Conservation (phyloP, 2,113 vertebrate genomes). For the Phalacrocorax aristotelis region DNA sequence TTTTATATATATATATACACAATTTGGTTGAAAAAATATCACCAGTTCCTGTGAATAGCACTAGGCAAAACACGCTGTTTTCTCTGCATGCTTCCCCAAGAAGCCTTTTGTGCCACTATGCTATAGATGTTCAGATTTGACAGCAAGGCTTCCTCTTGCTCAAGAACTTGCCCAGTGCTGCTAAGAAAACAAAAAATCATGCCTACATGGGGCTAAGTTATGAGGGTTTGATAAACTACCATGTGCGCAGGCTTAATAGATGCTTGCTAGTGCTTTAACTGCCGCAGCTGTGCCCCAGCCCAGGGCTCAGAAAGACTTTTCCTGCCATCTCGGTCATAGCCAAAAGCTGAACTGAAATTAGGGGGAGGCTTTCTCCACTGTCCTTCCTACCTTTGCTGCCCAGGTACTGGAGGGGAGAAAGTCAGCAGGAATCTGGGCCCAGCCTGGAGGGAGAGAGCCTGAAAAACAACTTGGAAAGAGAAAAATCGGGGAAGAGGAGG, state of each 20-base stretch:
- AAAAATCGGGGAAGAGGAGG: background rate
- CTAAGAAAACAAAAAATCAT: background rate
- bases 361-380: background rate
- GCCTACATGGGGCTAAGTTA: background rate
- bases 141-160: background rate
- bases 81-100: background rate
- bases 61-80: background rate
- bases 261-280: background rate
- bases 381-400: background rate
- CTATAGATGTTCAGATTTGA: background rate
- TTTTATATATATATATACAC: background rate
- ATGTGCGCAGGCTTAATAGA: background rate
- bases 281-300: background rate
- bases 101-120: background rate
- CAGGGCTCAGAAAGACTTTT: background rate
- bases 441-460: background rate
- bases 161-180: background rate
- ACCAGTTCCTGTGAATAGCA: background rate
- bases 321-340: background rate
- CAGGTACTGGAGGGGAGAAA: background rate
- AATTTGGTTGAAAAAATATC: background rate
- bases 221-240: background rate
- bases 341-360: background rate
- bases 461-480: background rate
- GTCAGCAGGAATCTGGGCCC: background rate